Percentiles rank a stretch among this genome's conserved stretches.
These are phyloP conservation scores for Apis dorsata DNA, from an alignment of 1,140 invertebrate species.

Conservation along the genomic window DNA sequence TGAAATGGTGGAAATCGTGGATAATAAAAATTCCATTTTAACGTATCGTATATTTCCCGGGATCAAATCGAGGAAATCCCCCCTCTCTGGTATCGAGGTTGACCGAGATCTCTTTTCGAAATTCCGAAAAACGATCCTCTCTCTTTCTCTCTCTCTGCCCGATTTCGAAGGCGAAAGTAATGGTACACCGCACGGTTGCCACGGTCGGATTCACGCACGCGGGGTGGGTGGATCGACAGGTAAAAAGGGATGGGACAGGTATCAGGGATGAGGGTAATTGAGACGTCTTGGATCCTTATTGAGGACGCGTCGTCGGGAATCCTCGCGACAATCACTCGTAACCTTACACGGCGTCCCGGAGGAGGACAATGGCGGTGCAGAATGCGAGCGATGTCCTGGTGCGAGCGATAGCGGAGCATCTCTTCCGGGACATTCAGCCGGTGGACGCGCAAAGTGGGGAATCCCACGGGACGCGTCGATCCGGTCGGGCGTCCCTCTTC, in stretches of 20 bases:
- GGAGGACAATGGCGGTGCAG: slow-evolving; percentile 50
- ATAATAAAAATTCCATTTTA: no score
- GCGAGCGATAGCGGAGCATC: slow-evolving; percentile 41
- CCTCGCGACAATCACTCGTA: slow-evolving; percentile 57
- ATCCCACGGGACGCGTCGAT: slow-evolving; percentile 60
- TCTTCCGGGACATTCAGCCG: slow-evolving; percentile 64
- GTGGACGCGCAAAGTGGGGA: slow-evolving; percentile 44
- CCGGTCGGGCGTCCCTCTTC: slow-evolving; percentile 20
- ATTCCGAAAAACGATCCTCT: no score
- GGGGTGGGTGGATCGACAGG: slow-evolving; percentile 27
- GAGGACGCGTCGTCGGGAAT: slow-evolving; percentile 51
- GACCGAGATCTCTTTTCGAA: no score
- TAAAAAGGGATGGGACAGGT: slow-evolving; percentile 41
- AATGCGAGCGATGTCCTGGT: slow-evolving; percentile 58
- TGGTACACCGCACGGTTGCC: background rate
- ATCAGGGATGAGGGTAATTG: slow-evolving; percentile 52
- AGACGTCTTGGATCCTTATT: slow-evolving; percentile 51
- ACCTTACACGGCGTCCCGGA: slow-evolving; percentile 53
- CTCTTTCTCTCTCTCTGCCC: no score
- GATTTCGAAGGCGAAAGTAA: background rate
- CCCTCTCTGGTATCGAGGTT: no score
- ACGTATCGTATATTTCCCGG: no score
- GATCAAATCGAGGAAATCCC: no score
- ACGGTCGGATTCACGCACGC: background rate
- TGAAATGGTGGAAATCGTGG: no score